These are phyloP conservation scores for Pseudobourletiella spinata DNA, from an alignment of 1,140 invertebrate species.

Conservation along the genomic window DNA sequence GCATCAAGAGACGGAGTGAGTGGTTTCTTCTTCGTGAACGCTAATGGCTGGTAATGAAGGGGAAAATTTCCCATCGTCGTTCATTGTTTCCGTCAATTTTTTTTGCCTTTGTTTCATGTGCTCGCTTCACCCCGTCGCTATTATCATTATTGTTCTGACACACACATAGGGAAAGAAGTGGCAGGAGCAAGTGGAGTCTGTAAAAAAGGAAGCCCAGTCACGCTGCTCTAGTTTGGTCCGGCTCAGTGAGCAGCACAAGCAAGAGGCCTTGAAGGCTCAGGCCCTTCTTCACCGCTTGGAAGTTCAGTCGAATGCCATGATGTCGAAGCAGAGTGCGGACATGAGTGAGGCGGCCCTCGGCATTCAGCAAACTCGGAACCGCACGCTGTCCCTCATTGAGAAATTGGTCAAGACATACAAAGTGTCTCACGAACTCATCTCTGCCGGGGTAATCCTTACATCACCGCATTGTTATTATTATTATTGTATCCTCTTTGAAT, in stretches of 20 bases:
- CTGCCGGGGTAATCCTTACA: slow-evolving; percentile 7
- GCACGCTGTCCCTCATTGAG: slow-evolving; percentile 20
- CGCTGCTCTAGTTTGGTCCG: slow-evolving; percentile 31
- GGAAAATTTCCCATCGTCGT: no score
- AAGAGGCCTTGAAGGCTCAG: slow-evolving; percentile 29
- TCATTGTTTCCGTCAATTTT: background rate
- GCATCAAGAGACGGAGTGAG: no score
- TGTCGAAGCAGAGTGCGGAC: slow-evolving; percentile 3
- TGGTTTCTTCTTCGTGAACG: no score
- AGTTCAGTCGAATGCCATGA: slow-evolving; percentile 5
- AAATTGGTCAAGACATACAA: slow-evolving; percentile 22
- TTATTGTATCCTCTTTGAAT: background rate
- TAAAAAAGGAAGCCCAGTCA: slow-evolving; percentile 27
- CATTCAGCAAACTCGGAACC: slow-evolving; percentile 13
- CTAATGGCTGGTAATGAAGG: no score
- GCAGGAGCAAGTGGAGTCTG: slow-evolving; percentile 17
- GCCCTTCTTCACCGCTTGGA: slow-evolving; percentile 26
- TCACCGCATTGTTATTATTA: no score
- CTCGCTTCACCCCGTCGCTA: background rate
- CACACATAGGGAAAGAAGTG: slow-evolving; percentile 23
- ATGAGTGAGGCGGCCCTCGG: slow-evolving; percentile 8
- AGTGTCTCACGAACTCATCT: slow-evolving; percentile 21
- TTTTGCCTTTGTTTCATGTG: background rate
- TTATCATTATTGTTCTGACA: background rate
- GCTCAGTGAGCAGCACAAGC: slow-evolving; percentile 33